These are phyloP conservation scores for Trichoplusia ni DNA, from an alignment of 1,140 invertebrate genomes.

Conservation along the genomic window DNA sequence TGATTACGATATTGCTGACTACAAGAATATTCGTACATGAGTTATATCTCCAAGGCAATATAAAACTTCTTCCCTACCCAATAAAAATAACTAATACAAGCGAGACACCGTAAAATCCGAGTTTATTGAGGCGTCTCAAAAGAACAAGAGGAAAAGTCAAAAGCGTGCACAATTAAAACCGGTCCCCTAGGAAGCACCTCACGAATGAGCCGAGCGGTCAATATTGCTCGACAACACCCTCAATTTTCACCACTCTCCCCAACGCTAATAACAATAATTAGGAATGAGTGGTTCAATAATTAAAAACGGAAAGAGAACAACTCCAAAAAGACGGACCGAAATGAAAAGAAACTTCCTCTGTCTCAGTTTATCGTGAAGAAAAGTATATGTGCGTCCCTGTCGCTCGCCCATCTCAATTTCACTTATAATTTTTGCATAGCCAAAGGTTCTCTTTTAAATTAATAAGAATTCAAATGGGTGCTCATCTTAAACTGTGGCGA, in stretches of 20 bases:
- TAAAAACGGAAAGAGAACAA: constrained; percentile 82
- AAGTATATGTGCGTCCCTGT: constrained; percentile 26
- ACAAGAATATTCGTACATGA: not conserved
- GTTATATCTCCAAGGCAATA: not conserved
- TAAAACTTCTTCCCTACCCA: constrained; percentile 36
- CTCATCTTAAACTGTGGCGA: constrained; percentile 37
- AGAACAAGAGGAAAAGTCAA: constrained; percentile 78
- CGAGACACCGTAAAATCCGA: constrained; percentile 71
- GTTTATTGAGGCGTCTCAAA: constrained; percentile 78
- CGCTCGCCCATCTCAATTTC: constrained; percentile 59
- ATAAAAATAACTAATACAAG: constrained; percentile 62
- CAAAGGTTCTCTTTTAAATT: constrained; percentile 59
- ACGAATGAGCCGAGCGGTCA: constrained; percentile 67
- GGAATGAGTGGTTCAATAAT: constrained; percentile 83
- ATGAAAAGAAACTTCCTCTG: constrained; percentile 57
- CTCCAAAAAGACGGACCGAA: constrained; percentile 65
- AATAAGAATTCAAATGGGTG: constrained; percentile 68
- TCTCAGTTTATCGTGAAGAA: constrained; percentile 42
- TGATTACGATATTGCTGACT: not conserved
- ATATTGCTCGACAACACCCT: constrained; percentile 74
- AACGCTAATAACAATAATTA: constrained; percentile 83
- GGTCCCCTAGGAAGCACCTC: constrained; percentile 67
- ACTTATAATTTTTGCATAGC: constrained; percentile 59
- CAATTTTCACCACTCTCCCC: constrained; percentile 80
- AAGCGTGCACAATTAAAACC: constrained; percentile 78